Evolutionary conservation across 2,888 invertebrate genomes (phyloP), one percentile per base, ranked within the genome.

Genomic region (Ptychoptera contaminata): DNA sequence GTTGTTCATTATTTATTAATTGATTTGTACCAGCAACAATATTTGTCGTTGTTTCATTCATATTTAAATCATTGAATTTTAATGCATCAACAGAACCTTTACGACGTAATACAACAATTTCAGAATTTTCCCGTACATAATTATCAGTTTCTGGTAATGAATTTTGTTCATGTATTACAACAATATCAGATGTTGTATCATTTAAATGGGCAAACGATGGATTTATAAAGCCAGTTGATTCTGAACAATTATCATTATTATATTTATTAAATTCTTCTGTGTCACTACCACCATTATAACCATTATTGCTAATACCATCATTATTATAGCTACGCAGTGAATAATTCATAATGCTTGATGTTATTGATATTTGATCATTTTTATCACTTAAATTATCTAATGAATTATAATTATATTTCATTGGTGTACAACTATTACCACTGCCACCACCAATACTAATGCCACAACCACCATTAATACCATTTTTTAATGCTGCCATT

Each of bases 201-300:
- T 56, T 62, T 16, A 65, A 60, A 52, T 65, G 66, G 2, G 55
- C 60, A 48, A 63, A 64, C 15, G 65, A 64, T 39, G 63, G 65
- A 58, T 65, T 65, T 52, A 63, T 63, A 46, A 60, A 63, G 46
- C 65, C 50, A 52, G 63, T 52, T 43, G 64, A 62, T 7, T 23
- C 23, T 23, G 7, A 23, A 55, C 62, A 62, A 36, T 59, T 63
- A 50, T 65, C 65, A 51, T 63, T 64, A 42, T 61, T 59, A 55
- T 61, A 63, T 42, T 62, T 61, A 56, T 59, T 62, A 48, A 61
- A 48, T 51, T 65, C 65, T 15, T 60, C 62, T 51, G 61, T 53
- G 45, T 56, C 54, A 36, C 51, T 51, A 40, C 50, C 50, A 34
- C 38, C 48, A 48, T 55, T 52, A 11, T 46, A 50, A 35, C 42